Conservation (phyloP, 2,113 vertebrate genomes). For the Tupaia chinensis region DNA sequence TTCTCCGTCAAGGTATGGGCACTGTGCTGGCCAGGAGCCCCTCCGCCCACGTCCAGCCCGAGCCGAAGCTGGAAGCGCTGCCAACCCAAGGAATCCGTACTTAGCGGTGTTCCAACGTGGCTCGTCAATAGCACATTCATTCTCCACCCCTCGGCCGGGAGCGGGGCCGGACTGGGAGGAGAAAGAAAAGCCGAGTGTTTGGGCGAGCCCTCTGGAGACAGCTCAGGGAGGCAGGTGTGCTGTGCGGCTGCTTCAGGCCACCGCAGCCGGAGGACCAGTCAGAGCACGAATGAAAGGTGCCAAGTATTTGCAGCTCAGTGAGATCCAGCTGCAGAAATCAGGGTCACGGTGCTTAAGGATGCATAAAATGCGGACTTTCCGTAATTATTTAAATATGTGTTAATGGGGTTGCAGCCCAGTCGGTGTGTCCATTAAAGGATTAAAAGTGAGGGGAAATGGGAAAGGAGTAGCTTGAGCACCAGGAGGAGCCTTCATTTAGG, state of each 20-base stretch:
- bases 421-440: conserved; percentile 67
- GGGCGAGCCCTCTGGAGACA: conserved; percentile 44
- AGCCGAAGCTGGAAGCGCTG: conserved; percentile 9
- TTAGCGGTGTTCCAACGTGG: neutral
- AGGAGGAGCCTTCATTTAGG: neutral
- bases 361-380: conserved; percentile 83
- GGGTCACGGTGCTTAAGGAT: conserved; percentile 78
- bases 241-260: neutral
- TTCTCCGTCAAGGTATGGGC: too few species aligned
- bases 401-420: conserved; percentile 67
- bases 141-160: neutral
- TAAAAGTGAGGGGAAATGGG: conserved; percentile 28
- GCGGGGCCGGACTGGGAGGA: conserved; percentile 9
- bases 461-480: conserved; percentile 44
- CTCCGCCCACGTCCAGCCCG: neutral
- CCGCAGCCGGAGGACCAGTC: neutral
- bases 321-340: conserved; percentile 76
- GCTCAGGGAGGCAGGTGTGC: conserved; percentile 57
- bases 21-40: neutral
- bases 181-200: conserved; percentile 43
- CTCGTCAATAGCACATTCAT: neutral
- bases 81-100: neutral
- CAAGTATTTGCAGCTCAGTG: conserved; percentile 67
- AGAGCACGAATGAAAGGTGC: conserved; percentile 51
- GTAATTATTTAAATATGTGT: conserved; percentile 81